Percentiles rank a stretch among this genome's conserved stretches.
Evolutionary conservation across 2,797 vertebrate genomes (phyloP).

Genomic region (Oryzias dopingdopingensis): DNA sequence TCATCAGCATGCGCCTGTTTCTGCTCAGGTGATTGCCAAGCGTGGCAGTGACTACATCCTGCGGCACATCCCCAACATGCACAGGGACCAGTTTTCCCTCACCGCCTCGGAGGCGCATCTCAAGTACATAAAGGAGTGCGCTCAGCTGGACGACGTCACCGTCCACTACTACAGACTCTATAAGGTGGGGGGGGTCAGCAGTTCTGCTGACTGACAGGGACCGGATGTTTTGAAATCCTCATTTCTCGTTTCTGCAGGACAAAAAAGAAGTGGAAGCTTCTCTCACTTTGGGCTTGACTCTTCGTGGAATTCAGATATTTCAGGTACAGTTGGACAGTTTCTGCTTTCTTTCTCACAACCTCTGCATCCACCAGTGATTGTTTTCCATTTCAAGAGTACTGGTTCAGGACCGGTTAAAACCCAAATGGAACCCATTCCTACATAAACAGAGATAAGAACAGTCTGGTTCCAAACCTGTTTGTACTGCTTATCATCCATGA

Average conservation of each 20-base stretch:
- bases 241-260: constrained; percentile 75
- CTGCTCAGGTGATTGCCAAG: constrained; percentile 89
- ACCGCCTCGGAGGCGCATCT: constrained; percentile 93
- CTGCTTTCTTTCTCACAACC: not conserved
- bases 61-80: constrained; percentile 97
- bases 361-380: too few species aligned
- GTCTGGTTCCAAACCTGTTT: too few species aligned
- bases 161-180: constrained; percentile 97
- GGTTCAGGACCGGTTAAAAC: too few species aligned
- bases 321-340: constrained; percentile 77
- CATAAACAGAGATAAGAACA: too few species aligned
- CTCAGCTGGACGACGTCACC: constrained; percentile 91
- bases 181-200: constrained; percentile 78
- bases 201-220: not conserved
- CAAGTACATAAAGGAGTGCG: constrained; percentile 96
- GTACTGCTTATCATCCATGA: too few species aligned
- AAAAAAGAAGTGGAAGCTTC: constrained; percentile 96
- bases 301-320: constrained; percentile 96
- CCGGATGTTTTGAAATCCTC: not conserved
- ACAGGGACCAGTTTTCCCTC: constrained; percentile 96
- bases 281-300: constrained; percentile 89
- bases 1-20: not conserved
- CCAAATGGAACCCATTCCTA: too few species aligned
- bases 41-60: constrained; percentile 95
- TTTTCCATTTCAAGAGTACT: too few species aligned